Conservation (phyloP, 2,797 vertebrate species). For the Melopsittacus undulatus region DNA sequence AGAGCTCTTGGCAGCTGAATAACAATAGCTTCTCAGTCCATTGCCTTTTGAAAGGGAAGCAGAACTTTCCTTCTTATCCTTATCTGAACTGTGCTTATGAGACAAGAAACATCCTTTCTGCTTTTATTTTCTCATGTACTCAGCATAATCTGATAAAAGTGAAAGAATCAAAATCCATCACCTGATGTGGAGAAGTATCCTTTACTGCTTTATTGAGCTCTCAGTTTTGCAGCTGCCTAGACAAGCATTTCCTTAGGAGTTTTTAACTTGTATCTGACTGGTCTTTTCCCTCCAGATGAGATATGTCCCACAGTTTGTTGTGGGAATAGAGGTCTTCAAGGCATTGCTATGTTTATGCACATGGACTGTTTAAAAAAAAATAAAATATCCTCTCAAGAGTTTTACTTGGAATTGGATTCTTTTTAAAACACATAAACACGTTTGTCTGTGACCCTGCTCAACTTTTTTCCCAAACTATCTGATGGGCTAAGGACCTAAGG, state of each 20-base stretch:
- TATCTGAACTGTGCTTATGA: constrained; percentile 66
- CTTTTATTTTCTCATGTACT: constrained; percentile 67
- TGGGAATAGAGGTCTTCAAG: background rate
- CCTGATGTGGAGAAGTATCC: constrained; percentile 36
- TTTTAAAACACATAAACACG: background rate
- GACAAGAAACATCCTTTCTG: constrained; percentile 56
- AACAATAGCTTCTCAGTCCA: constrained; percentile 66
- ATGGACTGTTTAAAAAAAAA: background rate
- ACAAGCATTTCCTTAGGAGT: background rate
- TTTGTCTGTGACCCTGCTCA: background rate
- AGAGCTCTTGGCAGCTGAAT: constrained; percentile 63
- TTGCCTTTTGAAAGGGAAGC: constrained; percentile 60
- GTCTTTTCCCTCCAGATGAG: background rate
- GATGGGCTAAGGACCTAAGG: background rate
- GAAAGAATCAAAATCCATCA: constrained; percentile 64
- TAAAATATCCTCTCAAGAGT: background rate
- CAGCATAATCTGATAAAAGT: constrained; percentile 67
- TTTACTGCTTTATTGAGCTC: constrained; percentile 23
- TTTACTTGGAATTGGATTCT: background rate
- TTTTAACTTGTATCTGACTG: background rate
- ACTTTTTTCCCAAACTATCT: background rate
- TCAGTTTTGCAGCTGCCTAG: background rate
- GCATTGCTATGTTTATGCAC: background rate
- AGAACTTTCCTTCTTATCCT: constrained; percentile 60
- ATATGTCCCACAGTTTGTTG: background rate